Base-by-base conservation (phyloP, 2,113 vertebrate genomes). In the Aleadryas rufinucha region DNA sequence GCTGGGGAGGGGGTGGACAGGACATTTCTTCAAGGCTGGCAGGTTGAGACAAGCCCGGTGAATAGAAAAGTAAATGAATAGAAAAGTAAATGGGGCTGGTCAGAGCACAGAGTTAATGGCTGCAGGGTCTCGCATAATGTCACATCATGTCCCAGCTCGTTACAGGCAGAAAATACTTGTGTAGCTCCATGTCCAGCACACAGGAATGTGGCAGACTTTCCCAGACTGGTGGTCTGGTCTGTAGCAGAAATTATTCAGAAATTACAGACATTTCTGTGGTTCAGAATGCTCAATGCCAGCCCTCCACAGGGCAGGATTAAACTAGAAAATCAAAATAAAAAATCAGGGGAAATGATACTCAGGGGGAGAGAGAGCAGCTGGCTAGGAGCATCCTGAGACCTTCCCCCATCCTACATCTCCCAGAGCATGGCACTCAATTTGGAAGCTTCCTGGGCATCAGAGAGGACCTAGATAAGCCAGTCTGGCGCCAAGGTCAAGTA, bases 1-100 rank as follows among this genome's bases (percentile, higher is more conserved):
- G 41, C 9, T 57, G 37, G 8, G 21, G 22, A 41, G 8, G 42
- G 28, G 16, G 17, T 31, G 18, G 8, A 18, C 2, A 5, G 49
- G 50, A 49, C 19, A 16, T 53, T 79, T 79, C 50, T 79, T 91
- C 30, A 10, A 79, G 77, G 60, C 31, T 81, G 76, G 52, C 96
- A 57, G 53, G 93, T 74, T 87, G 81, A 78, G 89, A 82, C 96
- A 94, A 78, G 96, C 47, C 91, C 11, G 7, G 53, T 54, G 75
- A 79, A 88, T 10, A 77, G 71, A 66, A 76, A 91, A 92, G 19
- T 10, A n/a, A 75, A 80, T 19, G 8, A 79, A 71, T 17, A 54
- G 84, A 47, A 71, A 90, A 92, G 8, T 24, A 60, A 80, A 52
- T 6, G 79, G 15, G 39, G 37, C 20, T 35, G 74, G 31, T 21